Percentiles rank a stretch among this genome's conserved stretches.
Evolutionary conservation across 2,113 vertebrate genomes (phyloP).

Genomic region (Syngnathus floridae): DNA sequence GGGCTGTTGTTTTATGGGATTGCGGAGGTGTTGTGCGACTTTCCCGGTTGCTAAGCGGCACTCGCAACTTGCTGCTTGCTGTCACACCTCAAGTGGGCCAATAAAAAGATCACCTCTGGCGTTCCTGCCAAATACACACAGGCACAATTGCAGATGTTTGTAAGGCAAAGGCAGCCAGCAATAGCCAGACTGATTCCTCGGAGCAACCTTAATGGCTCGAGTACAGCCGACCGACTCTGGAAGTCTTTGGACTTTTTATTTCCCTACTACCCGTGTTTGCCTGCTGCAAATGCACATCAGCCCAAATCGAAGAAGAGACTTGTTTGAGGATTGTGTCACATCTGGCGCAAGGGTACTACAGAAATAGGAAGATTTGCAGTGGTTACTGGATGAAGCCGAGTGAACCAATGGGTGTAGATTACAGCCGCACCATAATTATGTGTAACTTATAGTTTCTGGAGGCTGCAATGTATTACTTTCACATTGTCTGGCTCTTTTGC

Average conservation of each 20-base stretch:
- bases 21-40: constrained; percentile 24
- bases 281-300: constrained; percentile 42
- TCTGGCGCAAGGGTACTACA: constrained; percentile 54
- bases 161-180: constrained; percentile 26
- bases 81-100: constrained; percentile 36
- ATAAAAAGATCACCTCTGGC: constrained; percentile 19
- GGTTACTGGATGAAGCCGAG: constrained; percentile 34
- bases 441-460: constrained; percentile 21
- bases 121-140: constrained; percentile 25
- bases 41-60: constrained; percentile 30
- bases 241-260: constrained; percentile 38
- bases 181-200: constrained; percentile 28
- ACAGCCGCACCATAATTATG: constrained; percentile 35
- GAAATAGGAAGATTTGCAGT: constrained; percentile 54
- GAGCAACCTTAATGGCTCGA: constrained; percentile 46
- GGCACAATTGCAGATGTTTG: constrained; percentile 18
- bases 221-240: constrained; percentile 27
- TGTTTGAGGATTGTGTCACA: constrained; percentile 34
- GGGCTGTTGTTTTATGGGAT: constrained; percentile 49
- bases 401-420: constrained; percentile 45
- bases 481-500: constrained; percentile 4
- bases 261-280: constrained; percentile 49
- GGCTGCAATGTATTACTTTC: constrained; percentile 4
- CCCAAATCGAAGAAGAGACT: constrained; percentile 28
- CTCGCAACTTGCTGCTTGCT: constrained; percentile 26